A percentile compares a stretch with the other conserved stretches of the same genome.
phyloP scores from a whole-genome alignment of 2,113 vertebrate genomes.

The Clarias gariepinus region DNA sequence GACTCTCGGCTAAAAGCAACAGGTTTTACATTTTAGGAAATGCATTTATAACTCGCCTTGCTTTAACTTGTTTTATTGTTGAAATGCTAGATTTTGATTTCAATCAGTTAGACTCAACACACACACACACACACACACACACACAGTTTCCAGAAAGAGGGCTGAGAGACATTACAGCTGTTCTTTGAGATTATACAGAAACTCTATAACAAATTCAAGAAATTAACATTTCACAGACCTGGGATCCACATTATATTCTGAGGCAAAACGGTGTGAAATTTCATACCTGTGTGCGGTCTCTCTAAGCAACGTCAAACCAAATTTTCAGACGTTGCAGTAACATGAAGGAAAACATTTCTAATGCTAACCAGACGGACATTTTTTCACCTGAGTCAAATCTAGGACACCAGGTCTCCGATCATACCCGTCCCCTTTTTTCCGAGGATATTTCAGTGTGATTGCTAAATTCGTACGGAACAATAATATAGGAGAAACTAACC shows the following conservation, averaged over 20 bases:
- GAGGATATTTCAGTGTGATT: conserved; percentile 37
- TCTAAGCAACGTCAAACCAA: neutral
- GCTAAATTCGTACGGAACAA: conserved; percentile 13
- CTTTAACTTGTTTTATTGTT: neutral
- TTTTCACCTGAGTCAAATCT: conserved; percentile 37
- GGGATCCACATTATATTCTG: neutral
- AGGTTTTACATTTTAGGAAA: neutral
- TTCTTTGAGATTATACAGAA: neutral
- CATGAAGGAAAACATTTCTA: conserved; percentile 8
- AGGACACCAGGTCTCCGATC: neutral
- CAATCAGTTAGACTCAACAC: neutral
- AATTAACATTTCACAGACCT: conserved; percentile 1
- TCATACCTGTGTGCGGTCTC: conserved; percentile 1
- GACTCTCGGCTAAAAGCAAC: neutral
- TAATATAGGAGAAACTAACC: neutral
- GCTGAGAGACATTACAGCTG: neutral
- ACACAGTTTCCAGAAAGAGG: neutral
- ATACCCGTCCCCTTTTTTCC: neutral
- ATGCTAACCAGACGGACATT: conserved; percentile 35
- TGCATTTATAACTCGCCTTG: neutral
- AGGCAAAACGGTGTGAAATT: conserved; percentile 14
- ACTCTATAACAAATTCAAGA: neutral
- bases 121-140: neutral
- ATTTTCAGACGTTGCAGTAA: neutral
- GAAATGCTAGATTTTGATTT: conserved; percentile 10